Percentiles rank a stretch among this genome's conserved stretches.
Evolutionary conservation across 2,113 vertebrate species (phyloP).

Genomic region (Gorsachius goisagi): DNA sequence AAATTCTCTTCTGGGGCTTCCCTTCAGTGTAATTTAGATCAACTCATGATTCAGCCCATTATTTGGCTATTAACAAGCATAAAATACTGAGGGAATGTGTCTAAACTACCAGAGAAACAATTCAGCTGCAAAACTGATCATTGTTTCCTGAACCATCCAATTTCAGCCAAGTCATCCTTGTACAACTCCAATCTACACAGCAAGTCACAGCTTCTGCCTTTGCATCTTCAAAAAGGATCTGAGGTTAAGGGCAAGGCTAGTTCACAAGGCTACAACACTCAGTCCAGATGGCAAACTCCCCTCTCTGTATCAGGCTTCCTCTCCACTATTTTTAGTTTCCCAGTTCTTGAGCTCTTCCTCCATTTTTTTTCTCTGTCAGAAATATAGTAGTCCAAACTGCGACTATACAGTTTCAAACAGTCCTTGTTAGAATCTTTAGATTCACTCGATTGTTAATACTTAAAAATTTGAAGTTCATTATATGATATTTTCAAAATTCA

Average conservation of each 20-base stretch:
- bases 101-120: not conserved
- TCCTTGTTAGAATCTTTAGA: not conserved
- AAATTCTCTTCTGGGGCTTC: conserved; percentile 10
- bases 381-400: not conserved
- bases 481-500: not conserved
- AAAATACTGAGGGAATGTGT: not conserved
- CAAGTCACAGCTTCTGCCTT: not conserved
- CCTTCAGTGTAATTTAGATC: not conserved
- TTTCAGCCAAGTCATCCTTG: not conserved
- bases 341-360: not conserved
- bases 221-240: not conserved
- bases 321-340: not conserved
- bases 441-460: not conserved
- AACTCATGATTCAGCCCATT: not conserved
- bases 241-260: not conserved
- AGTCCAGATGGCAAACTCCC: not conserved
- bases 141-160: not conserved
- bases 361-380: not conserved
- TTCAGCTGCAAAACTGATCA: not conserved
- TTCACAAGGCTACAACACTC: not conserved
- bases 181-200: not conserved
- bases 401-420: not conserved
- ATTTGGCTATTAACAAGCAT: not conserved
- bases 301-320: not conserved
- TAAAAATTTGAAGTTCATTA: not conserved